Percentiles rank a stretch among this genome's conserved stretches.
Evolutionary conservation across 2,888 invertebrate species (phyloP).

Genomic region (Seira musarum): DNA sequence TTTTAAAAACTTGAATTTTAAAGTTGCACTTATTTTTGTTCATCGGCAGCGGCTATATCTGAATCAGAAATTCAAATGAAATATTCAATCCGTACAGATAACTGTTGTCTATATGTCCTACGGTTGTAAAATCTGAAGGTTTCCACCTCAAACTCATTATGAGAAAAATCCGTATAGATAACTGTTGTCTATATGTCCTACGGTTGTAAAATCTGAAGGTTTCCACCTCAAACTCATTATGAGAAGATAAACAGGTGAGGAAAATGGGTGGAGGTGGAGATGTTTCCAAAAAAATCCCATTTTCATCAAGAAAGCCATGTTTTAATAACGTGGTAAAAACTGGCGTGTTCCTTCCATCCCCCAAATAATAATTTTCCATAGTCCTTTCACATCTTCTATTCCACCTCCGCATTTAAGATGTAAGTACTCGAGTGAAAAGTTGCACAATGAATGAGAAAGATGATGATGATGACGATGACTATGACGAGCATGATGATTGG

Average conservation of each 20-base stretch:
- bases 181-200: no score
- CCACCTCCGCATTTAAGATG: no score
- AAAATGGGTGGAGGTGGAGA: conserved; percentile 44
- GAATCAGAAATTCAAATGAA: no score
- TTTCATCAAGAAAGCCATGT: conserved; percentile 24
- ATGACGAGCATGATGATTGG: conserved; percentile 66
- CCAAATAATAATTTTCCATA: conserved; percentile 13
- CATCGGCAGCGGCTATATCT: no score
- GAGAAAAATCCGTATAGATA: no score
- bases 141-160: conserved; percentile 21
- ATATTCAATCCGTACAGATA: no score
- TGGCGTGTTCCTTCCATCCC: conserved; percentile 45
- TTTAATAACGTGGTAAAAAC: conserved; percentile 56
- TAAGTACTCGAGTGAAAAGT: background rate
- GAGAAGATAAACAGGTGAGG: conserved; percentile 56
- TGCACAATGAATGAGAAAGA: conserved; percentile 11
- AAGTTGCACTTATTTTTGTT: no score
- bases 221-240: conserved; percentile 21
- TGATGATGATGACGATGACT: background rate
- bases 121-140: no score
- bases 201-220: no score
- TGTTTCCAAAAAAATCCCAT: conserved; percentile 27
- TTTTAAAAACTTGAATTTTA: no score
- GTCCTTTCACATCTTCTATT: conserved; percentile 12
- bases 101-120: no score